Base-by-base conservation (phyloP, 2,113 vertebrate species). In the Coracopsis vasa region DNA sequence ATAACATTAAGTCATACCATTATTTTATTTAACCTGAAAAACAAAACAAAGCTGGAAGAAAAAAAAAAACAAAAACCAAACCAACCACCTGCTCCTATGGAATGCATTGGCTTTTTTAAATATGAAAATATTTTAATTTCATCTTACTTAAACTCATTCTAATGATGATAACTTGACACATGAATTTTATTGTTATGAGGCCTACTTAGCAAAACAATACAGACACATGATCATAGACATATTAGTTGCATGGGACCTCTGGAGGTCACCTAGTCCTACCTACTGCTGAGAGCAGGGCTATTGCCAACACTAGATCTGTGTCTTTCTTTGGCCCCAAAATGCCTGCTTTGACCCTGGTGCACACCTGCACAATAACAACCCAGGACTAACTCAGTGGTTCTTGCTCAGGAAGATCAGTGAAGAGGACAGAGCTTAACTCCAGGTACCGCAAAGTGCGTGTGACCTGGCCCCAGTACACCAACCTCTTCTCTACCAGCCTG, bases 91-190 rank as follows among this genome's bases (percentile, higher is more conserved):
- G 13, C 16, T 81, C 18, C 90, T 77, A 33, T 50, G 28, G 31
- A 70, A 54, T 28, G 2, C 5, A 11, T 61, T 85, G 21, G 54
- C 23, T 35, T 9, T 33, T 90, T 62, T 33, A 73, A 88, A 86
- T 66, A 92, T 42, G 50, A 96, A 94, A 88, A 23, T 31, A 35
- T 54, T 80, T 87, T 80, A 58, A 42, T 50, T 92, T 54, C 31
- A 53, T 66, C 17, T 83, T 70, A 24, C 35, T 93, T 80, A 86
- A 77, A 78, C 6, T 3, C 33, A 66, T 82, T 88, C 48, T 72
- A 84, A 67, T 11, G 7, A 67, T 53, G 83, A 53, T 48, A 80
- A 56, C 61, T 23, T 72, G n/a, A 88, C 28, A 39, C 47, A 70
- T 19, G 28, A n/a, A n/a, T 72, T 62, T 71, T 54, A 37, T 54